Evolutionary conservation across 2,113 vertebrate species (phyloP).

Genomic region (Anolis carolinensis): DNA sequence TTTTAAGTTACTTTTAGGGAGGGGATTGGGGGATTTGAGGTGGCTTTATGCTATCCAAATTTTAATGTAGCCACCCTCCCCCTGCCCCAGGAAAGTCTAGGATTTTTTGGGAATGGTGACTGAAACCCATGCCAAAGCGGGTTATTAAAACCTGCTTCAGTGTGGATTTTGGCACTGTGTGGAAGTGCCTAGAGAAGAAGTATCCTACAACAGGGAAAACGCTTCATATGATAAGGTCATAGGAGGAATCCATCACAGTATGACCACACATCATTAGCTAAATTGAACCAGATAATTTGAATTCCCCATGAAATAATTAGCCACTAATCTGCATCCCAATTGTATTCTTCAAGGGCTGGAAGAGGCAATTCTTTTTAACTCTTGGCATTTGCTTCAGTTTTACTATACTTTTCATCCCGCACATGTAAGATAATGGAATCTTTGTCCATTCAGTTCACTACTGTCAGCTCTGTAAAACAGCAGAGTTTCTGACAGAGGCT

Average conservation of each 20-base stretch:
- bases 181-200: no score
- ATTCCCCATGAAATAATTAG: not conserved
- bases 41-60: no score
- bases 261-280: not conserved
- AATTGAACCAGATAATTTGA: not conserved
- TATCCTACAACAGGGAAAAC: no score
- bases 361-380: not conserved
- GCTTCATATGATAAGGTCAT: no score
- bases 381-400: not conserved
- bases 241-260: not conserved
- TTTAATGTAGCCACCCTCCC: no score
- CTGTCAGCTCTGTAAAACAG: not conserved
- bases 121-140: no score
- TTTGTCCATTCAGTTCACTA: not conserved
- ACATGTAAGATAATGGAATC: not conserved
- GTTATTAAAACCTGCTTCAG: no score
- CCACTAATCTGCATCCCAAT: accelerated
- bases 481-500: not conserved
- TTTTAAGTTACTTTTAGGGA: no score
- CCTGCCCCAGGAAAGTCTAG: no score
- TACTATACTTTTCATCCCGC: not conserved
- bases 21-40: no score
- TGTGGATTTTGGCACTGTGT: no score
- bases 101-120: no score
- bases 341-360: not conserved